Conservation (phyloP, 1,140 invertebrate genomes). For the Papilio xuthus region DNA sequence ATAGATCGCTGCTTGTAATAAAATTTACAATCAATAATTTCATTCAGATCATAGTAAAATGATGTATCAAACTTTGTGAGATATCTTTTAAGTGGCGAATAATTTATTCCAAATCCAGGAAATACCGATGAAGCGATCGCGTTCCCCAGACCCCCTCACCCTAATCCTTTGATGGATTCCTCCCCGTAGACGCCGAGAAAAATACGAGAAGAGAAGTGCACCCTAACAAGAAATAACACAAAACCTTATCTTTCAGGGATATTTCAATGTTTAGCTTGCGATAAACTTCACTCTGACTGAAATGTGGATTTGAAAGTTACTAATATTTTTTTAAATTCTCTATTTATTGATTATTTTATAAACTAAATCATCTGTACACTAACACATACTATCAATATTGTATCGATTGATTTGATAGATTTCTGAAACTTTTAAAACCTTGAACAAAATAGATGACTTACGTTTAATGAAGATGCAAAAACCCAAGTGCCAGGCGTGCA, state of each 20-base stretch:
- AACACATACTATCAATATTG: too few relatives aligned
- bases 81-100: constrained; percentile 69
- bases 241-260: constrained; percentile 59
- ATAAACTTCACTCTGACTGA: constrained; percentile 23
- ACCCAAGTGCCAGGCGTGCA: background rate
- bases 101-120: constrained; percentile 77
- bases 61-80: constrained; percentile 45
- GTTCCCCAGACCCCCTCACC: constrained; percentile 61
- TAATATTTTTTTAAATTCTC: background rate
- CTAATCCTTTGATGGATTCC: constrained; percentile 80
- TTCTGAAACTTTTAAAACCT: background rate
- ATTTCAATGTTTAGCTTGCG: constrained; percentile 47
- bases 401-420: too few relatives aligned
- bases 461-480: background rate
- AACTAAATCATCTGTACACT: background rate
- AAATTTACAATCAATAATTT: background rate
- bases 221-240: constrained; percentile 61
- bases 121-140: constrained; percentile 71
- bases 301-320: background rate
- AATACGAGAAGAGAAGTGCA: constrained; percentile 71
- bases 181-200: constrained; percentile 59
- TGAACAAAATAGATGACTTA: background rate
- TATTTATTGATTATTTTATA: background rate
- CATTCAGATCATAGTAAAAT: background rate
- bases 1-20: background rate